These are phyloP conservation scores for Ctenosaura bakeri DNA, from an alignment of 2,797 vertebrate species.

Conservation along the genomic window DNA sequence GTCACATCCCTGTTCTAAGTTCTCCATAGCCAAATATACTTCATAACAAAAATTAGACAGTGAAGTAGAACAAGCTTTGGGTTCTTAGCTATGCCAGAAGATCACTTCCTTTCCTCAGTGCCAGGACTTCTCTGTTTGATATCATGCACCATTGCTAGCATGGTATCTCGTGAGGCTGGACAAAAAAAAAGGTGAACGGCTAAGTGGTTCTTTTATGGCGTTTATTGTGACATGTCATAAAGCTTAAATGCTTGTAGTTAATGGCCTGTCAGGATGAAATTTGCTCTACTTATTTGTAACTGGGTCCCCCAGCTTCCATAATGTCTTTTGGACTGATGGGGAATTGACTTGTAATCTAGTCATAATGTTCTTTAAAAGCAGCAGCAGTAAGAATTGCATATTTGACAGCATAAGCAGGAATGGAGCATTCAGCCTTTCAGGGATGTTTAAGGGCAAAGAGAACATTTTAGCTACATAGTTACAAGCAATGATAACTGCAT, in stretches of 20 bases:
- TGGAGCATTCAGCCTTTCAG: background rate
- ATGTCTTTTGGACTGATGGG: constrained; percentile 24
- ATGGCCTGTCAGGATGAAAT: constrained; percentile 7
- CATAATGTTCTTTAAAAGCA: constrained; percentile 39
- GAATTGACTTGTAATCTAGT: constrained; percentile 40
- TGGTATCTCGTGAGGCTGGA: background rate
- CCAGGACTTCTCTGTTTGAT: background rate
- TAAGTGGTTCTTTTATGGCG: constrained; percentile 9
- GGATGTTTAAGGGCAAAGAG: constrained; percentile 20
- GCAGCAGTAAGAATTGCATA: constrained; percentile 45
- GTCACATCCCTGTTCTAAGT: background rate
- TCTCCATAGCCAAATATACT: background rate
- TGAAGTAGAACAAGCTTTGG: background rate
- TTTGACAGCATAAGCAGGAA: constrained; percentile 32
- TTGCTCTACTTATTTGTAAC: background rate
- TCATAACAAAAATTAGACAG: background rate
- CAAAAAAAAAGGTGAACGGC: background rate
- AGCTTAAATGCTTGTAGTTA: constrained; percentile 11
- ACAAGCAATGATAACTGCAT: background rate
- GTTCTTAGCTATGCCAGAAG: background rate
- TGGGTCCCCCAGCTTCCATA: constrained; percentile 15
- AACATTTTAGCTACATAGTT: background rate
- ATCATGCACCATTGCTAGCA: background rate
- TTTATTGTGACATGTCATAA: constrained; percentile 23
- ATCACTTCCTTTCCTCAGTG: background rate